Conservation (phyloP, 2,888 invertebrate genomes). For the Chrysina gloriosa region DNA sequence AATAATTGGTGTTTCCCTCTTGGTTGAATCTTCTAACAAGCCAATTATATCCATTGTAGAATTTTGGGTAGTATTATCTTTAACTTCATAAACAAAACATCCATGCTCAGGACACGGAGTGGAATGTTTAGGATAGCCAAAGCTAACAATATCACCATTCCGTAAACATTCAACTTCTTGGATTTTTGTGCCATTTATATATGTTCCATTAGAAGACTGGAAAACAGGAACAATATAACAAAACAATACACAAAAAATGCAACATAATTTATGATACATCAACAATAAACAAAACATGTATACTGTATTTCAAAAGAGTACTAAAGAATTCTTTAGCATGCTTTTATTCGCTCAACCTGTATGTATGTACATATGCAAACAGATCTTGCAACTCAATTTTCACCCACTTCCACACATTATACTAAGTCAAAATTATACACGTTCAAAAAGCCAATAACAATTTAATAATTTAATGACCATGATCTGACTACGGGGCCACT, state of each 20-base stretch:
- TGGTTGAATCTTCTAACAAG: constrained; percentile 4
- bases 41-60: constrained; percentile 8
- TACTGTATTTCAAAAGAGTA: background rate
- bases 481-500: too few relatives aligned
- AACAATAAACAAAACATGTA: constrained; percentile 2
- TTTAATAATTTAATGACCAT: too few relatives aligned
- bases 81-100: constrained; percentile 24
- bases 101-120: background rate
- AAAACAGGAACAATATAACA: constrained; percentile 54
- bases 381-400: too few relatives aligned
- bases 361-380: too few relatives aligned
- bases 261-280: too few relatives aligned
- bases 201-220: constrained; percentile 73
- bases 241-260: too few relatives aligned
- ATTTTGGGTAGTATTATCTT: background rate
- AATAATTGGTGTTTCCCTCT: too few relatives aligned
- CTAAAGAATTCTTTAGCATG: too few relatives aligned
- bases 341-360: too few relatives aligned
- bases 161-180: constrained; percentile 61
- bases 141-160: constrained; percentile 68
- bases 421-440: too few relatives aligned
- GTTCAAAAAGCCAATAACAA: too few relatives aligned
- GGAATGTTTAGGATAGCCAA: constrained; percentile 63
- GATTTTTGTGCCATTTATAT: constrained; percentile 66
- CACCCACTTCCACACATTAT: too few relatives aligned